Evolutionary conservation across 2,797 vertebrate genomes (phyloP), one percentile per base, ranked within the genome.

Genomic region (Somateria mollissima): DNA sequence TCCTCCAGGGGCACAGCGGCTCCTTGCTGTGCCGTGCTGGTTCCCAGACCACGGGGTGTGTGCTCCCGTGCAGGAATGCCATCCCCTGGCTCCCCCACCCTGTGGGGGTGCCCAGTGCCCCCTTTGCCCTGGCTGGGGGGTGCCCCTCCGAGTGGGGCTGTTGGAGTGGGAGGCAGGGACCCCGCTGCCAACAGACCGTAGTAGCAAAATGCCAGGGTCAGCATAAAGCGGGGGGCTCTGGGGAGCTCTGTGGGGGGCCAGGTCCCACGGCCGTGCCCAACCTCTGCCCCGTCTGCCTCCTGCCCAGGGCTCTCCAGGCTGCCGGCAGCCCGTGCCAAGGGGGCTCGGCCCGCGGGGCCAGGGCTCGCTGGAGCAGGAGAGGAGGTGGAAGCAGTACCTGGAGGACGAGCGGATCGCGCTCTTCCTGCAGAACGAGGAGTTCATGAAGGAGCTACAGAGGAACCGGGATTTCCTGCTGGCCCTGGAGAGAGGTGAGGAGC

Each of bases 381-480:
- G 98, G 69, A 99, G 98, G 27, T 98, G 99, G 95, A 99, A 99
- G 97, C 99, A 99, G 98, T 99, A 99, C 96, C 97, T 99, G 95
- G 99, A 99, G 70, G 99, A 99, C 0, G 99, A 99, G 96, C 98
- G 99, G 60, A 99, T 99, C 1, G 99, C 99, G 0, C 98, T 99
- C 41, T 99, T 99, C 94, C 98, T 99, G 91, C 99, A 99, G 97
- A 99, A 99, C 0, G 99, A 99, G 69, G 99, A 99, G 97, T 99
- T 99, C 95, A 99, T 99, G 99, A 99, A 98, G 95, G 99, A 99
- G 95, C 98, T 99, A 75, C 99, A 99, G 96, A 98, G 99, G 64
- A 99, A 99, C 97, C 97, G 99, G 3, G 99, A 99, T 91, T 99
- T 99, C 96, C 99, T 99, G 41, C 98, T 99, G 0, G 99, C 99